Evolutionary conservation across 2,113 vertebrate species (phyloP), one percentile per base, ranked within the genome.

Genomic region (Oreochromis tanganicae): DNA sequence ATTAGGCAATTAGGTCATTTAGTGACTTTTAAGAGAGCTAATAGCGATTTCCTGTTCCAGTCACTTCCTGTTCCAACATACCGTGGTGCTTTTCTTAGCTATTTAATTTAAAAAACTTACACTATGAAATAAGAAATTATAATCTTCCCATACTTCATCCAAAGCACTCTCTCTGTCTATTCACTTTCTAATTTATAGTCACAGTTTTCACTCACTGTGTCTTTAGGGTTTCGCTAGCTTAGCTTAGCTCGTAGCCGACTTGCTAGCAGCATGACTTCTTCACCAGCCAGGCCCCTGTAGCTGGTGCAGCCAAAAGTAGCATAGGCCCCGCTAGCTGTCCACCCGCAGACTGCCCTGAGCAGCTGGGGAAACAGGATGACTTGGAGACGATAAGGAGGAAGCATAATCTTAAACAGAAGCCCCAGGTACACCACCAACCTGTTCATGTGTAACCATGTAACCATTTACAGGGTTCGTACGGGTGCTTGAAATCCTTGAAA

Each of bases 191-290:
- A 52, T 52, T 52, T 52, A 52, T 5, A 52, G 48, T 52, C 16
- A 52, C 48, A 0, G 48, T 52, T 19, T 52, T 52, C 48, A 52
- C 17, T 52, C 48, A 52, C 48, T 50, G 48, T 52, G 17, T 52
- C 48, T 52, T 52, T 52, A 19, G 48, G 48, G 48, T 52, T 52
- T 52, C 7, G 7, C 7, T 50, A 50, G 48, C 48, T 50, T 50
- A 50, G 46, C 17, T 52, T 9, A 52, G 48, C 48, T 52, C 7
- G 0, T 52, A 52, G 48, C 48, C 0, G 4, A 52, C 17, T 52
- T 19, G 4, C 48, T 9, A 52, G 17, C 48, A 52, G 48, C 48
- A 52, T 52, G 48, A 19, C 48, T 9, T 52, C 17, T 52, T 52
- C 48, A 52, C 7, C 48, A 50, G 16, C 48, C 46, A 50, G 46